phyloP scores from a whole-genome alignment of 2,888 invertebrate genomes.

The Tenthredo amoena region DNA sequence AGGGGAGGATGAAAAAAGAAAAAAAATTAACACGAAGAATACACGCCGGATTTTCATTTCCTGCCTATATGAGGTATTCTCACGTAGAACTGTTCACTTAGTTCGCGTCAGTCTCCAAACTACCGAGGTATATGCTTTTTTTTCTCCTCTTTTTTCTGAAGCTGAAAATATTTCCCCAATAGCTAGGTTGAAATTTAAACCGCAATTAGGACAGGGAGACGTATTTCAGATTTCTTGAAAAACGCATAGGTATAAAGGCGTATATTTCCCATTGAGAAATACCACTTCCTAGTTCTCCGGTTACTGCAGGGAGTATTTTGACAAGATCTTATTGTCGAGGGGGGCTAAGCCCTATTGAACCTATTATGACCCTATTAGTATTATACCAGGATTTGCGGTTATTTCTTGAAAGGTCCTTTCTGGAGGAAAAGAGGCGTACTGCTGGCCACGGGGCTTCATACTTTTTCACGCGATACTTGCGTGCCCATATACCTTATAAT shows the following conservation, averaged over 20 bases:
- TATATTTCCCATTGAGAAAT: constrained; percentile 71
- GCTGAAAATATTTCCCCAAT: constrained; percentile 18
- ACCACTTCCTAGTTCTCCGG: constrained; percentile 77
- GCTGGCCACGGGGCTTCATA: constrained; percentile 38
- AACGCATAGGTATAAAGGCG: constrained; percentile 59
- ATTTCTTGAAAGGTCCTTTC: constrained; percentile 62
- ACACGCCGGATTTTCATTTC: constrained; percentile 3
- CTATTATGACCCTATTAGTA: constrained; percentile 78
- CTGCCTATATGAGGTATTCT: not conserved
- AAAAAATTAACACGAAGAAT: not conserved
- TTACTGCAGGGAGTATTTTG: constrained; percentile 76
- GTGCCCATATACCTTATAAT: not conserved
- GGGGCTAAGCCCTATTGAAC: constrained; percentile 76
- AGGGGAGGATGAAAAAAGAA: not conserved
- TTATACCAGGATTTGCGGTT: constrained; percentile 76
- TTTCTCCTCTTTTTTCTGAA: not conserved
- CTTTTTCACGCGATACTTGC: constrained; percentile 27
- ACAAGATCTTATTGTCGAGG: constrained; percentile 77
- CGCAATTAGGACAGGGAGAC: constrained; percentile 66
- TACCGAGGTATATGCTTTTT: not conserved
- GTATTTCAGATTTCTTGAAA: constrained; percentile 72
- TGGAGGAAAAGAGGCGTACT: constrained; percentile 51
- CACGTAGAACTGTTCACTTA: constrained; percentile 14
- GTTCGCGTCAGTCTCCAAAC: constrained; percentile 9
- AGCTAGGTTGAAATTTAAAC: constrained; percentile 72